Percentiles rank a stretch among this genome's conserved stretches.
Evolutionary conservation across 2,888 invertebrate species (phyloP).

Genomic region (Idaea biselata): DNA sequence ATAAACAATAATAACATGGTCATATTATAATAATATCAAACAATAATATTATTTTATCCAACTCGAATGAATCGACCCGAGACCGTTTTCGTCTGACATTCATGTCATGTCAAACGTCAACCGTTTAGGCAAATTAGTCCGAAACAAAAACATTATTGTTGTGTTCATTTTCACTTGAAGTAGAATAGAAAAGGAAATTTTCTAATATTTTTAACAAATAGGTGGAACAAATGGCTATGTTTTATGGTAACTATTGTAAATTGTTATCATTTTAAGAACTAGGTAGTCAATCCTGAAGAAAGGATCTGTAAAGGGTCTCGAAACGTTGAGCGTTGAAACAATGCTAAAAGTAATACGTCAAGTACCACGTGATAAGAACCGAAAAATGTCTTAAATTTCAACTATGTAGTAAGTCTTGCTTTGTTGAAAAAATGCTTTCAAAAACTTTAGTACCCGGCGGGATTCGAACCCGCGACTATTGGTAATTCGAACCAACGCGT

Average conservation of each 20-base stretch:
- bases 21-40: neutral
- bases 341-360: no score
- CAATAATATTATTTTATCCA: neutral
- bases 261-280: neutral
- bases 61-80: constrained; percentile 11
- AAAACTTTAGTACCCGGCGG: no score
- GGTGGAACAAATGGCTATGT: neutral
- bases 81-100: constrained; percentile 8
- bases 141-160: neutral
- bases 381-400: no score
- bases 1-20: constrained; percentile 3
- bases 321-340: no score
- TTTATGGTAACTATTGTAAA: constrained; percentile 3
- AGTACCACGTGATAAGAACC: no score
- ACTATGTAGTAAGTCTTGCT: no score
- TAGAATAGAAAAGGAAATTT: constrained; percentile 20
- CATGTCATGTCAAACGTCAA: constrained; percentile 14
- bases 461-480: no score
- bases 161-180: constrained; percentile 31
- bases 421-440: no score
- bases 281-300: no score
- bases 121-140: constrained; percentile 20
- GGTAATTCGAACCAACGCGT: no score
- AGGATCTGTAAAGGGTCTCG: no score
- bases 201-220: neutral